Conservation (phyloP, 2,797 vertebrate genomes). For the Gephyroberyx darwinii region DNA sequence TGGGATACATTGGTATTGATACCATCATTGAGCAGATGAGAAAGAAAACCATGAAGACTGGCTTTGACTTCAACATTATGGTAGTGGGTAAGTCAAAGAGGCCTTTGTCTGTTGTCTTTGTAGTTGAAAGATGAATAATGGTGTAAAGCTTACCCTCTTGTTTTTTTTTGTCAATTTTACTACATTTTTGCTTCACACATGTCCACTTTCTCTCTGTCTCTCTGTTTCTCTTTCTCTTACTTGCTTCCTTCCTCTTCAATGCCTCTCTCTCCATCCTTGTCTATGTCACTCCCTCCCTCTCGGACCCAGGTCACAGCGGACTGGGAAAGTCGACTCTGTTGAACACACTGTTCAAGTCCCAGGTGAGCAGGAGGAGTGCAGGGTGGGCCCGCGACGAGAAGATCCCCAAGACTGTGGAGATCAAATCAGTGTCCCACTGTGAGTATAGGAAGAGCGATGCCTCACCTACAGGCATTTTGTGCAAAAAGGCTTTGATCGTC, state of each 20-base stretch:
- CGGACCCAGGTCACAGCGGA: slow-evolving; percentile 89
- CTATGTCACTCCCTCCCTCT: slow-evolving; percentile 26
- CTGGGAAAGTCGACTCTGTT: slow-evolving; percentile 95
- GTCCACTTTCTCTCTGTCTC: slow-evolving; percentile 53
- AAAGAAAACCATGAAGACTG: slow-evolving; percentile 98
- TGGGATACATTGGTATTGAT: slow-evolving; percentile 97
- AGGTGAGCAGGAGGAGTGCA: slow-evolving; percentile 93
- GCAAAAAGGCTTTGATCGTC: background rate
- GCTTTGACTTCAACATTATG: slow-evolving; percentile 99
- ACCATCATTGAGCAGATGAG: slow-evolving; percentile 99
- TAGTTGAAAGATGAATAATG: no score
- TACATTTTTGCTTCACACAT: slow-evolving; percentile 51
- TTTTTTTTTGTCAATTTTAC: background rate
- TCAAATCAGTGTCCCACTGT: slow-evolving; percentile 96
- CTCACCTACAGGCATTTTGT: slow-evolving; percentile 18
- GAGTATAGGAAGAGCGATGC: slow-evolving; percentile 68
- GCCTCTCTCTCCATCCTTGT: background rate
- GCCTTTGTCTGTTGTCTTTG: no score
- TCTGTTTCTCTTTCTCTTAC: background rate
- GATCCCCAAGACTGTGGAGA: slow-evolving; percentile 97
- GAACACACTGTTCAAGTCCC: slow-evolving; percentile 97
- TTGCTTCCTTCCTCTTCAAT: slow-evolving; percentile 12
- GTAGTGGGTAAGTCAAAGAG: slow-evolving; percentile 87
- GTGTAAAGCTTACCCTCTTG: background rate
- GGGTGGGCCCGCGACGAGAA: slow-evolving; percentile 95